Conservation (phyloP, 2,797 vertebrate species). For the Pseudocheirus occidentalis region DNA sequence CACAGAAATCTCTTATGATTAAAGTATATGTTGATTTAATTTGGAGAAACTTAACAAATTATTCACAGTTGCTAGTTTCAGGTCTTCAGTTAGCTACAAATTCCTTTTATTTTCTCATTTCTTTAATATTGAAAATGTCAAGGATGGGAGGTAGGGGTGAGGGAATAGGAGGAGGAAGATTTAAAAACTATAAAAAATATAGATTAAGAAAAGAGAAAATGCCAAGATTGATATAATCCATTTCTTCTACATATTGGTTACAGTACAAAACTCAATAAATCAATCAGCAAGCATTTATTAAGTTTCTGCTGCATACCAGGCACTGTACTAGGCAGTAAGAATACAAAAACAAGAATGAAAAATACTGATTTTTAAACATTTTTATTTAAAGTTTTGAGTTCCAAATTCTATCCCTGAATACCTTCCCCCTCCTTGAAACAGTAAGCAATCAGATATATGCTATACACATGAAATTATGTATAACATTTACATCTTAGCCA, state of each 20-base stretch:
- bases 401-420: no score
- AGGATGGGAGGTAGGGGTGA: background rate
- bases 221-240: background rate
- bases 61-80: background rate
- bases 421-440: no score
- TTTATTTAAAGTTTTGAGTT: no score
- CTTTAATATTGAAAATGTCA: background rate
- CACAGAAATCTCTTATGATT: background rate
- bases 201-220: background rate
- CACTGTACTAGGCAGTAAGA: background rate
- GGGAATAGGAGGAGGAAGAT: background rate
- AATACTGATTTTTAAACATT: background rate
- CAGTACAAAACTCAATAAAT: background rate
- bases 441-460: no score
- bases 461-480: no score
- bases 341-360: background rate
- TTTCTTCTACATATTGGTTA: background rate
- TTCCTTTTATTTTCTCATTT: background rate
- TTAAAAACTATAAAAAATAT: no score
- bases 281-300: background rate
- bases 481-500: no score
- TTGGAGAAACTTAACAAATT: background rate
- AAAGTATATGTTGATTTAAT: background rate
- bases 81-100: background rate
- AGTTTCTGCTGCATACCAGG: background rate